Base-by-base conservation (phyloP, 92 coral and sea anemone species). In the Chrysogorgia sp. region DNA sequence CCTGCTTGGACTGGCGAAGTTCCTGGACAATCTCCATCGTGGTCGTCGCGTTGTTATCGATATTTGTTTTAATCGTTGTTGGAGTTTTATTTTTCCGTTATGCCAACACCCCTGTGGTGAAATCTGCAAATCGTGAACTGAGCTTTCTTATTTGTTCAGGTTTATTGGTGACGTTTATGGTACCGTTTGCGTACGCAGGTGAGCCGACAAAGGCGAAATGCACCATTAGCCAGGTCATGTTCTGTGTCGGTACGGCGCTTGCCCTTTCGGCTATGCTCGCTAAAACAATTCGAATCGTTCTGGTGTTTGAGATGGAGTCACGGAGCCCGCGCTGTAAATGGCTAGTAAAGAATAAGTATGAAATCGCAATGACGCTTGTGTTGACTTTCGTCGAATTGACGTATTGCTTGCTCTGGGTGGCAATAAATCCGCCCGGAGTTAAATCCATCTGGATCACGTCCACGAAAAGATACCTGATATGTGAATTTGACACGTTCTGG, bases 111-210 rank as follows among this genome's bases (percentile, higher is more conserved):
- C 97, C 97, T 17, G 90, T 90, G 13, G 90, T 92, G 14, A 89
- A 85, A 43, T 93, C 97, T 0, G 82, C 90, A 5, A 88, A 88
- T 63, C 80, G 90, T 30, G 97, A 92, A 68, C 86, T 92, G 20
- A 92, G 96, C 59, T 49, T 90, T 41, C 84, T 80, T 10, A 64
- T 92, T 8, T 65, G 91, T 20, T 28, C 85, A 10, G 83, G 90
- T 34, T 74, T 92, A 20, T 75, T 85, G 1, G 24, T 75, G 26
- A 88, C 90, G 2, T 92, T 90, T 53, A 79, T 92, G 50, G 77
- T 88, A 50, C 97, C 97, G 43, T 82, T 90, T 15, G 58, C 85
- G 22, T 74, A 82, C 53, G 83, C 89, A 12, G 90, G 92, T 33
- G 78, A 75, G 43, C 96, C 96, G 20, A 86, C 91, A 26, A n/a